Conservation (phyloP, 2,797 vertebrate genomes). For the Philypnodon macrostomus region DNA sequence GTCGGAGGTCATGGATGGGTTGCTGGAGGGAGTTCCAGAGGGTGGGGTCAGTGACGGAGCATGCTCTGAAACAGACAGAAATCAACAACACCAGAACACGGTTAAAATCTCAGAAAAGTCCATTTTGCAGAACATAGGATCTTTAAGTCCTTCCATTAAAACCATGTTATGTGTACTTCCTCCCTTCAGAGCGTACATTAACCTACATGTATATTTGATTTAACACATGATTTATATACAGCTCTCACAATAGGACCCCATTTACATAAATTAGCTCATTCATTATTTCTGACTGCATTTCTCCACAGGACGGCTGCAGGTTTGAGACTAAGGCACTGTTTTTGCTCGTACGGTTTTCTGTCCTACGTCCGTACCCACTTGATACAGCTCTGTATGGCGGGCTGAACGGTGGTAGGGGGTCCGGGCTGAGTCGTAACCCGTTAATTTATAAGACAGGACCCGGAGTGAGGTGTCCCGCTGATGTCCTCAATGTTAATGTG, state of each 20-base stretch:
- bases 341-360: slow-evolving; percentile 5
- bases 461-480: slow-evolving; percentile 13
- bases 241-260: slow-evolving; percentile 32
- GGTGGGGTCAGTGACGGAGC: too few species aligned
- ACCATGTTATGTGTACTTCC: slow-evolving; percentile 20
- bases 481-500: slow-evolving; percentile 20
- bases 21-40: too few species aligned
- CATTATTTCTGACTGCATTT: slow-evolving; percentile 32
- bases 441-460: slow-evolving; percentile 32
- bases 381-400: slow-evolving; percentile 1
- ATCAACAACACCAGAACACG: too few species aligned
- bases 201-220: slow-evolving; percentile 46
- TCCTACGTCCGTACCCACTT: not conserved
- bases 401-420: slow-evolving; percentile 24
- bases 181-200: slow-evolving; percentile 16
- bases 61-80: too few species aligned
- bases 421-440: slow-evolving; percentile 29
- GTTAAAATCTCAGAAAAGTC: too few species aligned
- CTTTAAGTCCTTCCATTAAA: too few species aligned
- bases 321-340: slow-evolving; percentile 26
- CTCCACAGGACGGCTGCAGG: slow-evolving; percentile 31
- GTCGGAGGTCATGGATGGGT: too few species aligned
- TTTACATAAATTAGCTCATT: slow-evolving; percentile 47
- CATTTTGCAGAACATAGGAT: too few species aligned
- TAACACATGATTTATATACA: slow-evolving; percentile 38